phyloP scores from a whole-genome alignment of 2,888 invertebrate species.

The Drosophila cognata region DNA sequence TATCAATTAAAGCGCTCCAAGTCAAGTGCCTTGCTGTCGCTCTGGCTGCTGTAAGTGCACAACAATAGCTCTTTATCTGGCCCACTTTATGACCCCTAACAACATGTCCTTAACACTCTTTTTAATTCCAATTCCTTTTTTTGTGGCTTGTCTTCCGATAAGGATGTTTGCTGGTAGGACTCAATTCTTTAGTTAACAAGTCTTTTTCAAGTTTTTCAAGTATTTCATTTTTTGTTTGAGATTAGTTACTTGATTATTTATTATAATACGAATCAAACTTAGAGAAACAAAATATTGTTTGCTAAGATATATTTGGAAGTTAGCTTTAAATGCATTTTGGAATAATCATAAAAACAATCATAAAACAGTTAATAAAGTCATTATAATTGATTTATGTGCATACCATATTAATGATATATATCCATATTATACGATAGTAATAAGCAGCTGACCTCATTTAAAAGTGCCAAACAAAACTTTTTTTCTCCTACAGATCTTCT shows the following conservation, averaged over 20 bases:
- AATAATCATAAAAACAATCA: background rate
- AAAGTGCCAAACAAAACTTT: background rate
- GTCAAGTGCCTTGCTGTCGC: conserved; percentile 62
- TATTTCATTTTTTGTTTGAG: background rate
- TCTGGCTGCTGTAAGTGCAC: conserved; percentile 31
- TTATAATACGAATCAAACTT: background rate
- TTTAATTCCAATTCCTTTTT: conserved; percentile 35
- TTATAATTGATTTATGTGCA: background rate
- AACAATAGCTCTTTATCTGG: conserved; percentile 56
- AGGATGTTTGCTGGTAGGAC: background rate
- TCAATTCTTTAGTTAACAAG: background rate
- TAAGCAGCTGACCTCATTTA: background rate
- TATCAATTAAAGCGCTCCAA: conserved; percentile 49
- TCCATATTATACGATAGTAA: background rate
- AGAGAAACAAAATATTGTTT: background rate
- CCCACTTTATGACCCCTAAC: conserved; percentile 43
- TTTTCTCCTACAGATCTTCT: background rate
- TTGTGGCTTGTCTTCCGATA: conserved; percentile 10
- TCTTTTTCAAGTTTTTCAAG: background rate
- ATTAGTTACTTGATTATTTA: background rate
- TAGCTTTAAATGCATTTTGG: background rate
- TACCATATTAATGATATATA: background rate
- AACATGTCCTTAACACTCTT: conserved; percentile 73
- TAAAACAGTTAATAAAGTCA: background rate
- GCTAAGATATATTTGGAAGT: background rate